Evolutionary conservation across 2,797 vertebrate species (phyloP), one percentile per base, ranked within the genome.

Genomic region (Sebastolobus altivelis): DNA sequence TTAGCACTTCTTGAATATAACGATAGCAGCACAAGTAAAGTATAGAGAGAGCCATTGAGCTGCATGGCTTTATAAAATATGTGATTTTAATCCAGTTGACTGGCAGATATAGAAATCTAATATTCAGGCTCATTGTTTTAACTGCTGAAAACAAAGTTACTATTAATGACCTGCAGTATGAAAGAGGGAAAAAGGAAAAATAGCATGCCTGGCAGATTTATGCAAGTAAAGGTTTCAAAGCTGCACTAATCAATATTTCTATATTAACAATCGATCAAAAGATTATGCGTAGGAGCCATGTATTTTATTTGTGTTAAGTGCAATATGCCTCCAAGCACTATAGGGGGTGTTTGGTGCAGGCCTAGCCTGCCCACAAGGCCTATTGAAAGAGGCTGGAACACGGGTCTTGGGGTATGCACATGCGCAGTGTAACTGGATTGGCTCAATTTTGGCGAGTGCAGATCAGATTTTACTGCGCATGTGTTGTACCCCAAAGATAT

Each of bases 1-100:
- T 83, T 88, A 83, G 73, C 69, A 75, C 37, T 79, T 65, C 82
- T 52, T 85, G 72, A 83, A 82, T 75, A 49, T 46, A 81, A 82
- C 70, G 65, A 29, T 55, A 74, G 62, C 25, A 59, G 52, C 58
- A 77, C 67, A 83, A 70, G 60, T 55, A 58, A 67, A 83, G 56
- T 56, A 37, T 6, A 60, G 22, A 38, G 25, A 55, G 40, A 59
- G 63, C 65, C 25, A 75, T 72, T 82, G 49, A 90, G 37, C 68
- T n/a, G 55, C n/a, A 40, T 49, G 22, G n/a, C 62, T 63, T 80
- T 70, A 58, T 46, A 49, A 68, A 87, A 68, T 72, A 3, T 40
- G 58, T 13, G 8, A 37, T 56, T 63, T 70, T 79, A 60, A 78
- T 77, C 70, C 56, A 67, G 59, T 38, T 75, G n/a, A 83, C 18